A percentile compares a stretch with the other conserved stretches of the same genome.
Conservation (phyloP, 2,113 vertebrate genomes). For the Stomatorhinus ivindoensis region DNA sequence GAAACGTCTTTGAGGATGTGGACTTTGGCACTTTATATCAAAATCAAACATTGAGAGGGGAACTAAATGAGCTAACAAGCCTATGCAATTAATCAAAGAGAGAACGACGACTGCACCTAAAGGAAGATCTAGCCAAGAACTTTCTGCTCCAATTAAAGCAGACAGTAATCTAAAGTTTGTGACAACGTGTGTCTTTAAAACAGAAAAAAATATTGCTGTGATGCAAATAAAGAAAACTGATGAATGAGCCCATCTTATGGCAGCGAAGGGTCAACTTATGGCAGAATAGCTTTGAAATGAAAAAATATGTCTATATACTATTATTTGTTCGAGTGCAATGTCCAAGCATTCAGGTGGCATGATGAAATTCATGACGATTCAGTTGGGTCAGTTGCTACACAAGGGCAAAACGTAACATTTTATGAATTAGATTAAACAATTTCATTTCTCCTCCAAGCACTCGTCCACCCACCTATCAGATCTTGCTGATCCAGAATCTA, state of each 20-base stretch:
- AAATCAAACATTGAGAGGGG: neutral
- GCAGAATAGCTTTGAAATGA: neutral
- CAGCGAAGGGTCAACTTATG: neutral
- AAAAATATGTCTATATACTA: neutral
- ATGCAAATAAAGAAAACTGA: neutral
- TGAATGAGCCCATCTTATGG: neutral
- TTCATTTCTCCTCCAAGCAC: neutral
- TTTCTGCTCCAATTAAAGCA: neutral
- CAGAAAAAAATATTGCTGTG: neutral
- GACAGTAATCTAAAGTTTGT: neutral
- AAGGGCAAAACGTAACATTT: neutral
- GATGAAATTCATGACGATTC: neutral
- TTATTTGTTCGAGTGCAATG: neutral
- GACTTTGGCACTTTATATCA: conserved; percentile 53
- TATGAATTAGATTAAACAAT: neutral
- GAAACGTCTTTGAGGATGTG: conserved; percentile 15
- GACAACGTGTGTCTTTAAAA: neutral
- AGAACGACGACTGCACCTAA: neutral
- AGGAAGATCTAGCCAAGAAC: neutral
- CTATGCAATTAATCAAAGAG: neutral
- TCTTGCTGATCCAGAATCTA: neutral
- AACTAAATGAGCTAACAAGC: neutral
- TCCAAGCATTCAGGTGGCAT: neutral
- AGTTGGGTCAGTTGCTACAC: neutral
- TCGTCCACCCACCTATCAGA: neutral